Base-by-base conservation (phyloP, 2,113 vertebrate species). In the Synchiropus splendidus region DNA sequence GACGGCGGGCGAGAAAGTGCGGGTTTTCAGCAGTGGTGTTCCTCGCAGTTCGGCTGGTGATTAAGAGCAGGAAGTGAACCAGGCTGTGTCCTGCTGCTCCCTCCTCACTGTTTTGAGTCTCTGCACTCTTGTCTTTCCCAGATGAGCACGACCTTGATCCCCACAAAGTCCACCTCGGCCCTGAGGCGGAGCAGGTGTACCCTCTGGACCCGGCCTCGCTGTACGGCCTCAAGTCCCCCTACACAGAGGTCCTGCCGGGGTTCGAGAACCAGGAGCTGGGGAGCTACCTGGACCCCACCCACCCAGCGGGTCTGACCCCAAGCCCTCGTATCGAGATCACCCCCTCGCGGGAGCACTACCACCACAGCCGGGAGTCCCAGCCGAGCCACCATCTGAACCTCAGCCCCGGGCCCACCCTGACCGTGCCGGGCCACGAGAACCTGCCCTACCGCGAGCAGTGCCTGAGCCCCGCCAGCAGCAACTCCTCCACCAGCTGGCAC, bases 291-390 rank as follows among this genome's bases (percentile, higher is more conserved):
- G 88, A 89, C 75, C 70, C 75, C 51, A 68, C 64, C 73, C 88
- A 77, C 66, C 76, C 87, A 17, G 54, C 70, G 12, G 87, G 87
- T 69, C 78, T 90, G 61, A 86, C 90, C 58, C 83, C 89, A 51
- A 97, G 94, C 80, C 95, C 95, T 45, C 88, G 93, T 61, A 98
- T 98, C 48, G 90, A 98, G 77, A 98, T 98, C 83, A 98, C 94
- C 36, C 92, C 91, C 16, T 98, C 92, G 64, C 89, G 90, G 43
- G 92, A 97, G 90, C 90, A 92, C 82, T 91, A 90, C 79, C 88
- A 78, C 70, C 89, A 90, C 74, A 87, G 79, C 31, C 84, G 87
- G 79, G 89, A 92, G 75, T 79, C 89, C 54, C 86, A 90, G 80
- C 89, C 89, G 56, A 91, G 86, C 79, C 90, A 88, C 59, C 85